phyloP scores from a whole-genome alignment of 2,113 vertebrate genomes.

The Scolopax mira region DNA sequence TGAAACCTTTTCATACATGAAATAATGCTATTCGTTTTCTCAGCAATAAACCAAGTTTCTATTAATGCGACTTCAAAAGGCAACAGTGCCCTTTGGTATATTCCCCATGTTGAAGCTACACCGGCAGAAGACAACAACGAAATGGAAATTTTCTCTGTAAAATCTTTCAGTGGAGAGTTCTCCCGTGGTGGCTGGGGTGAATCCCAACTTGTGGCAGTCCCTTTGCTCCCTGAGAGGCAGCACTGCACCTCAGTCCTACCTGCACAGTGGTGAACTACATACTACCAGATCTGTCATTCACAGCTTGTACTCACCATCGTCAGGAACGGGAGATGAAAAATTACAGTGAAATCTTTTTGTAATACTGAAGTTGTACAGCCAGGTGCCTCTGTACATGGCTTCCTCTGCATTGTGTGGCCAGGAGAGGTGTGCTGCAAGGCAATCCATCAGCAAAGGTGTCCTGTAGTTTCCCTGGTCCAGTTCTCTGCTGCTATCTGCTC shows the following conservation, averaged over 20 bases:
- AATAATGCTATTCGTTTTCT: neutral
- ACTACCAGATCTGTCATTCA: neutral
- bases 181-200: neutral
- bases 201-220: neutral
- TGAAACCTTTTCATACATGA: neutral
- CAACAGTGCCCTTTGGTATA: neutral
- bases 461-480: neutral
- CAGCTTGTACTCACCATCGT: neutral
- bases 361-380: neutral
- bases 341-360: neutral
- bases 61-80: neutral
- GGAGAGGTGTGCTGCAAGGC: neutral
- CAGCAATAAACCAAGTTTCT: neutral
- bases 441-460: neutral
- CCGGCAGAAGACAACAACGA: neutral
- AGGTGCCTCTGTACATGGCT: rapidly evolving
- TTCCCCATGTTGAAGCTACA: neutral
- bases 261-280: neutral
- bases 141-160: neutral
- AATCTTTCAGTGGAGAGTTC: neutral
- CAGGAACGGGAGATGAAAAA: neutral
- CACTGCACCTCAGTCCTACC: neutral
- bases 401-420: neutral
- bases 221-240: neutral
- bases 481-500: neutral